Conservation (phyloP, 2,888 invertebrate species). For the Eupeodes latifasciatus region DNA sequence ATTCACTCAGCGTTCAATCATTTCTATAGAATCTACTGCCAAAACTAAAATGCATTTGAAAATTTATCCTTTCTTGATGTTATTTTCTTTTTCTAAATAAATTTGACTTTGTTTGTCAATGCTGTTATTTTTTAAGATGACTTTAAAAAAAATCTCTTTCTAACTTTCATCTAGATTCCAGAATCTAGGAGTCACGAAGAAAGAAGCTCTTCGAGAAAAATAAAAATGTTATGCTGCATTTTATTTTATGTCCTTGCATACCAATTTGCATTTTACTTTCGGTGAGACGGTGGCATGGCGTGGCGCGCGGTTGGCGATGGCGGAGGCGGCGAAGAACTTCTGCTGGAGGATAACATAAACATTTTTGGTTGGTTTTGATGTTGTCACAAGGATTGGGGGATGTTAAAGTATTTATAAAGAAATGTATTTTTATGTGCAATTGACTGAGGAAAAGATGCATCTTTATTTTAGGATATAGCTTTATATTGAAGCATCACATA, state of each 20-base stretch:
- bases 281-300: background rate
- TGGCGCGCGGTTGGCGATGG: too few relatives aligned
- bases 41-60: slow-evolving; percentile 16
- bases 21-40: background rate
- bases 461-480: slow-evolving; percentile 18
- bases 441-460: slow-evolving; percentile 33
- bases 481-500: slow-evolving; percentile 12
- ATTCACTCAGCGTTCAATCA: slow-evolving; percentile 14
- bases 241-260: slow-evolving; percentile 21
- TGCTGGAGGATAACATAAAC: slow-evolving; percentile 28
- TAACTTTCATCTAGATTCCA: background rate
- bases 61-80: slow-evolving; percentile 24
- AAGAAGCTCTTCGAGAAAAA: slow-evolving; percentile 12
- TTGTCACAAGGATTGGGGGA: slow-evolving; percentile 7
- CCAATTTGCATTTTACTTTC: slow-evolving; percentile 20
- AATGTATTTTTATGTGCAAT: slow-evolving; percentile 33
- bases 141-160: slow-evolving; percentile 1
- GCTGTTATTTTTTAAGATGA: background rate
- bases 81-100: background rate
- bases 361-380: slow-evolving; percentile 37
- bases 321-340: background rate
- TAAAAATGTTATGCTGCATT: slow-evolving; percentile 14
- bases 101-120: slow-evolving; percentile 13
- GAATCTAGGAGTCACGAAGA: background rate
- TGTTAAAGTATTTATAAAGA: slow-evolving; percentile 6